Percentiles rank a stretch among this genome's conserved stretches.
Evolutionary conservation across 2,888 invertebrate genomes (phyloP).

Genomic region (Eristalis tenax): DNA sequence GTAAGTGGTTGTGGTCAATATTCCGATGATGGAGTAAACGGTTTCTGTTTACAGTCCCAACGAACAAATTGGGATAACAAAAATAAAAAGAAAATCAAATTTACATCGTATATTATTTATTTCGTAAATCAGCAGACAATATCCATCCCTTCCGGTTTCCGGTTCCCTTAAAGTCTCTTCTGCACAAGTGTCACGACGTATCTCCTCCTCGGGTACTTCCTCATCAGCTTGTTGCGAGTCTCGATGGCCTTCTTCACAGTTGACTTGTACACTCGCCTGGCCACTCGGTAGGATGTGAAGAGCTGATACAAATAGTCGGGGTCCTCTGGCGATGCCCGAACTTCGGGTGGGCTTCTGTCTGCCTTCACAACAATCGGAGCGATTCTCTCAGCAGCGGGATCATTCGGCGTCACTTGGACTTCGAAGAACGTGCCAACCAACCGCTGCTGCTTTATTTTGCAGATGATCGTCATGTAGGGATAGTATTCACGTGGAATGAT

Average conservation of each 20-base stretch:
- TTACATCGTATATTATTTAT: background rate
- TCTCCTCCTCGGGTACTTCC: background rate
- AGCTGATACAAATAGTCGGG: background rate
- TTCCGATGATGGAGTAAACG: background rate
- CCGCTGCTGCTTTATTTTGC: background rate
- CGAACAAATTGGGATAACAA: no score
- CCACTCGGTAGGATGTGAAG: background rate
- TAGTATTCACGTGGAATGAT: background rate
- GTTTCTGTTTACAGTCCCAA: no score
- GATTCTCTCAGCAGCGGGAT: background rate
- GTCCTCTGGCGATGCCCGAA: background rate
- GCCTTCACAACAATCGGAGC: background rate
- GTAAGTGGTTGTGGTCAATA: background rate
- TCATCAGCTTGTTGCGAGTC: background rate
- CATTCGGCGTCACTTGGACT: background rate
- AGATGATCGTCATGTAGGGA: background rate
- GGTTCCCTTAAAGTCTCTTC: background rate
- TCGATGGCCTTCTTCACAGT: background rate
- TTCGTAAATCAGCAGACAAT: background rate
- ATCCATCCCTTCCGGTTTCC: background rate
- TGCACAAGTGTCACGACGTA: background rate
- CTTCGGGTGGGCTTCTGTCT: background rate
- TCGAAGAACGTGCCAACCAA: background rate
- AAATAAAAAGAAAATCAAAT: background rate
- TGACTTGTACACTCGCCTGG: background rate